Evolutionary conservation across 2,888 invertebrate genomes (phyloP).

Genomic region (Helobdella robusta): DNA sequence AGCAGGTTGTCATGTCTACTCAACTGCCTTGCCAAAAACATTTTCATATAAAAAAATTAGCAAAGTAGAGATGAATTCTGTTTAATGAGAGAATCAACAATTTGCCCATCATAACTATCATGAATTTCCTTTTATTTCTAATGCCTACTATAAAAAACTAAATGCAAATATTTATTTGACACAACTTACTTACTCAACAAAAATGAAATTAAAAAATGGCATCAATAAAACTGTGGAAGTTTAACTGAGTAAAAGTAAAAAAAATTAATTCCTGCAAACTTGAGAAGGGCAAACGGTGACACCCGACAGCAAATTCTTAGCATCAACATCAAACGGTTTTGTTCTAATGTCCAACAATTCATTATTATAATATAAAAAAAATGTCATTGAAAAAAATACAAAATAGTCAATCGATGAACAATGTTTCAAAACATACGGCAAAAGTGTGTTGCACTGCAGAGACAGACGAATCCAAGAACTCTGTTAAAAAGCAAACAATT

Average conservation of each 20-base stretch:
- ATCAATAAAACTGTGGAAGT: no score
- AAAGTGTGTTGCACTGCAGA: conserved; percentile 54
- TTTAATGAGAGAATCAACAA: no score
- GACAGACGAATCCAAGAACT: conserved; percentile 65
- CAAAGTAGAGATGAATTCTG: no score
- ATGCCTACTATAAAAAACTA: no score
- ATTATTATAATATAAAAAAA: neutral
- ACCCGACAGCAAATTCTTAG: conserved; percentile 59
- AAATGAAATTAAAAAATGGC: no score
- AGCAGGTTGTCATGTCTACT: conserved; percentile 60
- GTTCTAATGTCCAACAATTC: conserved; percentile 4
- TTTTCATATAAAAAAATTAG: conserved; percentile 35
- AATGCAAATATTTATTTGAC: no score
- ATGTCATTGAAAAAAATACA: neutral
- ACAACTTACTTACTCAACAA: no score
- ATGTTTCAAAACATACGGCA: conserved; percentile 54
- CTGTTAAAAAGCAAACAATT: conserved; percentile 39
- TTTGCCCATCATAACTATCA: no score
- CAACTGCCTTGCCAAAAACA: conserved; percentile 33
- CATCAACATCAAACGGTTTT: conserved; percentile 25
- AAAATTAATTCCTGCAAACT: no score
- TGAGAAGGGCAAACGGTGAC: conserved; percentile 68
- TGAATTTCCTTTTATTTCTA: no score
- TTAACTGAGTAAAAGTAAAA: no score
- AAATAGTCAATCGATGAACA: neutral